Base-by-base conservation (phyloP, 2,888 invertebrate genomes). In the Noctua pronuba region DNA sequence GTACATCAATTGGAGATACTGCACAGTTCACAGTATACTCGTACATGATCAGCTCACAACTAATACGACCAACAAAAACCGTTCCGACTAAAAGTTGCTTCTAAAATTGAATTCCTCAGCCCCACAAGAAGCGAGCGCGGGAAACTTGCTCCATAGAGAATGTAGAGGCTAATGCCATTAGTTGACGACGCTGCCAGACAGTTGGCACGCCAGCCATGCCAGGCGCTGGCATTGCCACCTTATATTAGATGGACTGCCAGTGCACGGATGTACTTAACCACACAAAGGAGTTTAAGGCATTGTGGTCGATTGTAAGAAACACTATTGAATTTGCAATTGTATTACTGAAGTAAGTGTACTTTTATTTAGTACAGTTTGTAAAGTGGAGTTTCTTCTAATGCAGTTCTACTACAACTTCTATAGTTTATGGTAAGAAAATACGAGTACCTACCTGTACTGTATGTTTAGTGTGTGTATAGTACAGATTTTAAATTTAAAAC, bases 61-160 rank as follows among this genome's bases (percentile, higher is more conserved):
- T 77, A 60, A 60, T 49, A 65, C 49, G 41, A 73, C 31, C 16
- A 46, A 64, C 69, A 74, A 73, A 80, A 84, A 76, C 75, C 44
- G 46, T 71, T 62, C 49, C 65, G 52, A 76, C 73, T 70, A 35
- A 67, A 83, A 75, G 69, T 85, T 73, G 71, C 35, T 49, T 70
- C 67, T 75, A 49, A 85, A 80, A 86, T 86, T 79, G 79, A 80
- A 85, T 84, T 84, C 75, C 75, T 77, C 46, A 46, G 44, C 38
- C 31, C 62, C 77, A 58, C 80, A 77, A 83, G 75, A 80, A 85
- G 66, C 74, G 75, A 55, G 46, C 79, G 75, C 41, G 46, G n/a
- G 52, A 65, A 73, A 76, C 65, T 80, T 76, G 64, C 7, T 73
- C 75, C 38, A 41, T 46, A 60, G 71, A 60, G 68, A 46, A 46